Evolutionary conservation across 2,888 invertebrate genomes (phyloP).

Genomic region (Ferdinandea cuprea): DNA sequence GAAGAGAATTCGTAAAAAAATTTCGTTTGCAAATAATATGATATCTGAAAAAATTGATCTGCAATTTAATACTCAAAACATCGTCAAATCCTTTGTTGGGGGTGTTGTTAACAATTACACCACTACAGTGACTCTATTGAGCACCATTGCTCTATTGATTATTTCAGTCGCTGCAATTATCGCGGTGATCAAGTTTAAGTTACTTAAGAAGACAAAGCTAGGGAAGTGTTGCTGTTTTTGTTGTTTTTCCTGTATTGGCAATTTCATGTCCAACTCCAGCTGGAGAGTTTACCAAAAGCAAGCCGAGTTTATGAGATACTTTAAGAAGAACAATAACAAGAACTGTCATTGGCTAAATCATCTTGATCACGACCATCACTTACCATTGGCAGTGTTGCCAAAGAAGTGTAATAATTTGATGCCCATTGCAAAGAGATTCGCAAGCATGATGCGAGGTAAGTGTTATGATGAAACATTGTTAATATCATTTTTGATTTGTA

Average conservation of each 20-base stretch:
- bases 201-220: constrained; percentile 56
- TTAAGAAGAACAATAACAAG: constrained; percentile 23
- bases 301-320: constrained; percentile 35
- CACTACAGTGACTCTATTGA: constrained; percentile 32
- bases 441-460: constrained; percentile 71
- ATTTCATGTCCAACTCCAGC: constrained; percentile 48
- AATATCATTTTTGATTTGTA: background rate
- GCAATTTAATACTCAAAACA: constrained; percentile 44
- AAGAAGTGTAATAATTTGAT: constrained; percentile 59
- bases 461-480: background rate
- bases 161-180: constrained; percentile 17
- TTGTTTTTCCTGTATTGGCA: constrained; percentile 20
- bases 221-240: constrained; percentile 39
- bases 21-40: constrained; percentile 62
- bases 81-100: constrained; percentile 39
- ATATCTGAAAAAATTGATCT: constrained; percentile 59
- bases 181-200: constrained; percentile 41
- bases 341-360: constrained; percentile 49
- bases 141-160: constrained; percentile 41
- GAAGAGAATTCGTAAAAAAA: background rate
- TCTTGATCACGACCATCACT: constrained; percentile 12
- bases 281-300: constrained; percentile 56
- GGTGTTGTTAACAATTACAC: constrained; percentile 34
- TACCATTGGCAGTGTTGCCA: constrained; percentile 29
- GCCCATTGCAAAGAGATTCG: constrained; percentile 50